These are phyloP conservation scores for Scomber colias DNA, from an alignment of 2,113 vertebrate genomes.

Conservation along the genomic window DNA sequence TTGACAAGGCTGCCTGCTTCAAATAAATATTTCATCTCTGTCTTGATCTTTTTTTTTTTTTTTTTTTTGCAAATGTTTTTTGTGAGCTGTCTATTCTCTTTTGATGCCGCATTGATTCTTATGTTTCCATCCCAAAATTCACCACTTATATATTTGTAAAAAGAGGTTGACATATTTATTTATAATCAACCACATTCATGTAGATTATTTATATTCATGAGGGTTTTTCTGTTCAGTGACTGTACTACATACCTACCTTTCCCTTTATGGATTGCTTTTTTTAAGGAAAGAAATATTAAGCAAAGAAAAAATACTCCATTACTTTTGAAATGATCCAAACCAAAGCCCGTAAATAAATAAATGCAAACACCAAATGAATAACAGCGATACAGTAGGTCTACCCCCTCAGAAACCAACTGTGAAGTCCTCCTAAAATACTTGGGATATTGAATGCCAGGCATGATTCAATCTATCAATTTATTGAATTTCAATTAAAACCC, in stretches of 20 bases:
- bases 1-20: constrained; percentile 14
- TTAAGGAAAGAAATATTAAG: constrained; percentile 32
- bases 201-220: constrained; percentile 1
- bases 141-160: neutral
- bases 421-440: constrained; percentile 30
- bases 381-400: neutral
- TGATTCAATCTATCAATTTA: constrained; percentile 69
- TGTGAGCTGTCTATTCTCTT: neutral
- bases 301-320: constrained; percentile 34
- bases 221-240: neutral
- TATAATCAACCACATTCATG: constrained; percentile 30
- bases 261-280: constrained; percentile 43
- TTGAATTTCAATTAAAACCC: constrained; percentile 76
- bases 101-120: constrained; percentile 9
- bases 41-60: constrained; percentile 1
- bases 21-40: constrained; percentile 16
- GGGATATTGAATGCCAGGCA: constrained; percentile 54
- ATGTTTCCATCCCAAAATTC: constrained; percentile 26
- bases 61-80: constrained; percentile 2
- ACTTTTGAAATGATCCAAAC: constrained; percentile 15
- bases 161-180: neutral
- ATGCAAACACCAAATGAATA: constrained; percentile 14
- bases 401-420: neutral
- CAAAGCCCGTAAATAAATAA: constrained; percentile 30
- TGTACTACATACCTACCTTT: constrained; percentile 45